A percentile compares a stretch with the other conserved stretches of the same genome.
Conservation (phyloP, 1,140 invertebrate genomes). For the Telenomus remus region DNA sequence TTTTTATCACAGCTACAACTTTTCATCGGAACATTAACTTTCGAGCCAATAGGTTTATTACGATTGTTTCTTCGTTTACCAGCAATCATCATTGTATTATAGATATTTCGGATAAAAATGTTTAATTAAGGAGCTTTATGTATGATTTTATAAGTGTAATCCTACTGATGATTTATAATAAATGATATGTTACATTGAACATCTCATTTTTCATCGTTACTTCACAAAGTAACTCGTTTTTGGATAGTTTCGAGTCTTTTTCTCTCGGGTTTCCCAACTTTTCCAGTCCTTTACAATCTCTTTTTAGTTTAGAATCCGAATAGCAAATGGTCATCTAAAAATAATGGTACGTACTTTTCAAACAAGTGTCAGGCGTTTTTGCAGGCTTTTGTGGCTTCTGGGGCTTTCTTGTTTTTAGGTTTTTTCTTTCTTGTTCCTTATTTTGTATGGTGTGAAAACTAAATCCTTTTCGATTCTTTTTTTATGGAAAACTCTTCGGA, state of each 20-base stretch:
- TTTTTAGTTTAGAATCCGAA: no score
- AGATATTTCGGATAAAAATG: conserved; percentile 30
- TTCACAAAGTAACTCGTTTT: no score
- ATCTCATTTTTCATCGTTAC: background rate
- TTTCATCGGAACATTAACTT: conserved; percentile 17
- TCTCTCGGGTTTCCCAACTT: no score
- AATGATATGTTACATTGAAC: conserved; percentile 42
- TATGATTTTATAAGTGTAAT: conserved; percentile 48
- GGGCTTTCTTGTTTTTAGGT: no score
- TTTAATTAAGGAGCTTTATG: conserved; percentile 47
- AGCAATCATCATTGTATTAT: conserved; percentile 39
- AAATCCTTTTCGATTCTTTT: no score
- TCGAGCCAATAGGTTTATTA: conserved; percentile 8
- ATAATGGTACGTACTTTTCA: background rate
- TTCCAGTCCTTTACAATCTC: no score
- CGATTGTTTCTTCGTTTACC: conserved; percentile 15
- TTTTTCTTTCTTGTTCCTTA: no score
- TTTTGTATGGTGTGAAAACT: no score
- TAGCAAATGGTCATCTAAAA: background rate
- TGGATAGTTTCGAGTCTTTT: no score
- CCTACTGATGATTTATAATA: conserved; percentile 42
- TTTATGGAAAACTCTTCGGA: no score
- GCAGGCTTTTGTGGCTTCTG: background rate
- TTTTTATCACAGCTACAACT: conserved; percentile 1
- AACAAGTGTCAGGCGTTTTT: background rate